Conservation (phyloP, 1,140 invertebrate genomes). For the Penaeus japonicus region DNA sequence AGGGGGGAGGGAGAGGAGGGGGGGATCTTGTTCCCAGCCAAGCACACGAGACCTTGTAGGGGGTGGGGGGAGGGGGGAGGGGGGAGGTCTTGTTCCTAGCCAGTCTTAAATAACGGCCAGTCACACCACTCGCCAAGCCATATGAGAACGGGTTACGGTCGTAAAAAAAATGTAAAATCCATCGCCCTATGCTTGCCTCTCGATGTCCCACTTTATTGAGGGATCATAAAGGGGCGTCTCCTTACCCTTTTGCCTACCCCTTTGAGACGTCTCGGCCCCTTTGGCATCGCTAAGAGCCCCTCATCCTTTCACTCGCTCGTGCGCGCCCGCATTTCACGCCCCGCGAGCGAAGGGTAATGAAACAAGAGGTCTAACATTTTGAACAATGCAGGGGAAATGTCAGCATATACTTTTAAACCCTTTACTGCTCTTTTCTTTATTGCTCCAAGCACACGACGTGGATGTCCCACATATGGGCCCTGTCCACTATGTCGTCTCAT, state of each 20-base stretch:
- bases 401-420: slow-evolving; percentile 48
- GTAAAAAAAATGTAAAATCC: not conserved
- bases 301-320: not conserved
- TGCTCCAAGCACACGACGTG: not conserved
- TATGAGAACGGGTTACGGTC: not conserved
- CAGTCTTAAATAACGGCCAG: not conserved
- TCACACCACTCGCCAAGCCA: not conserved
- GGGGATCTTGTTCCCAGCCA: too few species aligned
- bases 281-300: not conserved
- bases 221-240: slow-evolving; percentile 43
- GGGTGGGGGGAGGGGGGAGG: too few species aligned
- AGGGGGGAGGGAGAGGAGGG: too few species aligned
- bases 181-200: slow-evolving; percentile 23
- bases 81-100: too few species aligned
- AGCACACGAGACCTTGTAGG: too few species aligned
- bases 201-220: slow-evolving; percentile 46
- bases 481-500: not conserved
- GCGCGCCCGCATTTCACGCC: too few species aligned
- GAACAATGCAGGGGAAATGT: slow-evolving; percentile 2
- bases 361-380: not conserved
- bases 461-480: not conserved
- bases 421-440: slow-evolving; percentile 49
- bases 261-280: not conserved
- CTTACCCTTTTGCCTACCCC: slow-evolving; percentile 54
- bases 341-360: not conserved